Percentiles rank a stretch among this genome's conserved stretches.
phyloP scores from a whole-genome alignment of 2,888 invertebrate genomes.

The Spilosoma lubricipeda region DNA sequence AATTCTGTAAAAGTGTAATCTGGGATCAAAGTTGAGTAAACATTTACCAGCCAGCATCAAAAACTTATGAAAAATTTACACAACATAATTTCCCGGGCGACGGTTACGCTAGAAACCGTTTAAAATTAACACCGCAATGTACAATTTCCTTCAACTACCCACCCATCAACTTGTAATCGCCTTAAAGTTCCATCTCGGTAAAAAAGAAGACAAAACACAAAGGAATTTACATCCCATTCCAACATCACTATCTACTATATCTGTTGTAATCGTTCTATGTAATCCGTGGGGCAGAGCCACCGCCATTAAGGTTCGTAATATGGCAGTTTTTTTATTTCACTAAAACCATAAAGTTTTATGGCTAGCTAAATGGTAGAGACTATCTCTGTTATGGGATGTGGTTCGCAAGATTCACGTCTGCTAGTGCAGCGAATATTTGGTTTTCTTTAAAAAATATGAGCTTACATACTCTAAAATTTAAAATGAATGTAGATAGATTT shows the following conservation, averaged over 20 bases:
- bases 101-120: conserved; percentile 4
- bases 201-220: conserved; percentile 33
- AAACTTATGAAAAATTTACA: background rate
- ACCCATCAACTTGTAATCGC: conserved; percentile 32
- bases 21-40: background rate
- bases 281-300: conserved; percentile 33
- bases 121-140: conserved; percentile 7
- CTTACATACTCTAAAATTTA: background rate
- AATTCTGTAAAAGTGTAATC: background rate
- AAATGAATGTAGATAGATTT: background rate
- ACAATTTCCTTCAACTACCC: conserved; percentile 18
- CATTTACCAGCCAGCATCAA: background rate
- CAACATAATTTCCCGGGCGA: background rate
- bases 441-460: background rate
- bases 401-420: background rate
- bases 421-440: background rate
- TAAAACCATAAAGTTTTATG: conserved; percentile 46
- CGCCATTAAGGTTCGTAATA: conserved; percentile 30
- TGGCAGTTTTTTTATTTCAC: conserved; percentile 43
- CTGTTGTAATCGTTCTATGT: conserved; percentile 41
- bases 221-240: conserved; percentile 45
- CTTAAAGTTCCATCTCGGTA: conserved; percentile 37
- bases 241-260: conserved; percentile 42
- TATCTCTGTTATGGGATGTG: conserved; percentile 5
- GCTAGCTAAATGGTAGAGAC: conserved; percentile 28